Evolutionary conservation across 2,888 invertebrate species (phyloP), one percentile per base, ranked within the genome.

Genomic region (Xestia ashworthii): DNA sequence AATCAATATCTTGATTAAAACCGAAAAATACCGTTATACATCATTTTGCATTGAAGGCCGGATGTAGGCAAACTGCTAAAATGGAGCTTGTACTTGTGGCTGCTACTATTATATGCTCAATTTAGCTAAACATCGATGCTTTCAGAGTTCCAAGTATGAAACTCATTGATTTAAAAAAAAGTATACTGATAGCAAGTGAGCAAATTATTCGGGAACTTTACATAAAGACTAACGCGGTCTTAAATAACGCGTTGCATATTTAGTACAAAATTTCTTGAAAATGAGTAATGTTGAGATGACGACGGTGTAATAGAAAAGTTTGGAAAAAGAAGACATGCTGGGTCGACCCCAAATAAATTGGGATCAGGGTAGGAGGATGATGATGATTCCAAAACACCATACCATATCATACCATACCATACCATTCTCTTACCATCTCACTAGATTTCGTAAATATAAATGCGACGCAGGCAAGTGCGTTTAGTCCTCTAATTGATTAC

Each of bases 361-460:
- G 32, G 32, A 32, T 32, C 1, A 32, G 32, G 32, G 48, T 16
- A 48, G 5, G 16, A 48, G 48, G 48, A 16, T 16, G 16, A 16
- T 16, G 16, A 5, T 16, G 16, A 41, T 32, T 32, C 32, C 32
- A 32, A 1, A 1, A 32, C 32, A 32, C 32, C 32, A 32, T 32
- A 2, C 32, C 32, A 32, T 32, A 2, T 3, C 32, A 32, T 32
- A 32, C 32, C 32, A 32, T 32, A 32, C 32, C 32, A 32, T 32
- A 32, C 32, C 32, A 32, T 32, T 32, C 9, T 38, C 6, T 38
- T 58, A 67, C 22, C 16, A 55, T 44, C 11, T 25, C 11, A 32
- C 32, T 32, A 32, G 14, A 22, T 55, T 46, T 32, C 41, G 22
- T 62, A 62, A 80, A 64, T 64, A 64, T 48, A 81, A 81, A 78